Evolutionary conservation across 2,797 vertebrate genomes (phyloP).

Genomic region (Hippoglossus hippoglossus): DNA sequence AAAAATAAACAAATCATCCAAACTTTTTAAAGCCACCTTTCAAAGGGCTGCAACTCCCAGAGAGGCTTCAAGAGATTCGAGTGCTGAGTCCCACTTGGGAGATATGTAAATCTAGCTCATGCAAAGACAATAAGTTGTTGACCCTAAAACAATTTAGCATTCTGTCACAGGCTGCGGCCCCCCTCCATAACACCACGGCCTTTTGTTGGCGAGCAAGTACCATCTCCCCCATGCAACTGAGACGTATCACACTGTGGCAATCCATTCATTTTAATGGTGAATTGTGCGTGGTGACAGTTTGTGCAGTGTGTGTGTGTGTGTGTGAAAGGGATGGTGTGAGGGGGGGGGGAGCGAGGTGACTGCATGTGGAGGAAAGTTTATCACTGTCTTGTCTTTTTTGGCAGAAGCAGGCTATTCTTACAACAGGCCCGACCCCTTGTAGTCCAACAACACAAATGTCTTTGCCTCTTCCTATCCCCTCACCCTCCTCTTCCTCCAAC

Average conservation of each 20-base stretch:
- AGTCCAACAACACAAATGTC: constrained; percentile 83
- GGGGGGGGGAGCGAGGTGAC: constrained; percentile 66
- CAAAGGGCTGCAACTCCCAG: not conserved
- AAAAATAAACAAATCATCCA: not conserved
- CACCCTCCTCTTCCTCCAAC: constrained; percentile 31
- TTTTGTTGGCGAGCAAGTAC: constrained; percentile 85
- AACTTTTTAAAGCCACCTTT: constrained; percentile 28
- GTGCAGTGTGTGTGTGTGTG: constrained; percentile 43
- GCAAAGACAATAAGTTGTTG: constrained; percentile 86
- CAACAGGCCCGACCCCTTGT: constrained; percentile 81
- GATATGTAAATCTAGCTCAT: constrained; percentile 77
- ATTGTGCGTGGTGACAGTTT: constrained; percentile 73
- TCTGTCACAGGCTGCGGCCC: constrained; percentile 83
- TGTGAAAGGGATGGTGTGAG: constrained; percentile 34
- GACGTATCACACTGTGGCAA: constrained; percentile 87
- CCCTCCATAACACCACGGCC: constrained; percentile 79
- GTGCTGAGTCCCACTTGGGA: constrained; percentile 34
- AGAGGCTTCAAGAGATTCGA: constrained; percentile 2
- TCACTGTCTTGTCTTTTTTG: constrained; percentile 91
- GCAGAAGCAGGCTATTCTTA: constrained; percentile 87
- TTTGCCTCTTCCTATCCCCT: constrained; percentile 65
- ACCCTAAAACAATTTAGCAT: constrained; percentile 88
- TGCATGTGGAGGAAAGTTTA: constrained; percentile 89
- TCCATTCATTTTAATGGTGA: constrained; percentile 90
- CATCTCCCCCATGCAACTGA: constrained; percentile 83